phyloP scores from a whole-genome alignment of 2,888 invertebrate genomes.

The Tetramorium bicarinatum region DNA sequence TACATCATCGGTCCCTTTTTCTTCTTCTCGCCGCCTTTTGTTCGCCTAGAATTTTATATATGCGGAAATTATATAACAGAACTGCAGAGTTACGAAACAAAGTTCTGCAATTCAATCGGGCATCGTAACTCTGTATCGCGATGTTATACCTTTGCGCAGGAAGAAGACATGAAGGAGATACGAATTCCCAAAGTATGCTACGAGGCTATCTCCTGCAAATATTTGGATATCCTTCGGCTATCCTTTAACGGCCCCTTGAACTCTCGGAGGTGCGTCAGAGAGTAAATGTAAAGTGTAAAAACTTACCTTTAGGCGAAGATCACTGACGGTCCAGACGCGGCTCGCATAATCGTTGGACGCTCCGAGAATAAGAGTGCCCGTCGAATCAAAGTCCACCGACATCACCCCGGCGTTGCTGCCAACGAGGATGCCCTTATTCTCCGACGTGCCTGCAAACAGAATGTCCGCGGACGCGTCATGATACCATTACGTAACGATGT shows the following conservation, averaged over 20 bases:
- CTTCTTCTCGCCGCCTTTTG: neutral
- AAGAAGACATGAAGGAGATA: neutral
- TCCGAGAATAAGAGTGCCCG: slow-evolving; percentile 94
- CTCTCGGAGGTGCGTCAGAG: neutral
- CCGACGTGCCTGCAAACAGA: slow-evolving; percentile 88
- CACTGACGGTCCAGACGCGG: slow-evolving; percentile 97
- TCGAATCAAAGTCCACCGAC: slow-evolving; percentile 98
- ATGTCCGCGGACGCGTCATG: slow-evolving; percentile 34
- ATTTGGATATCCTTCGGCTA: neutral
- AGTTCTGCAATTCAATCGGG: neutral
- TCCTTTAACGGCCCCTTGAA: neutral
- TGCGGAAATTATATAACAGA: neutral
- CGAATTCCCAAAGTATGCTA: neutral
- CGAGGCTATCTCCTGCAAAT: neutral
- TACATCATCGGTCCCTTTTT: neutral
- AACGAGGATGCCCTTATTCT: slow-evolving; percentile 92
- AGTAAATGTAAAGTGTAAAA: neutral
- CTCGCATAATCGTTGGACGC: slow-evolving; percentile 99
- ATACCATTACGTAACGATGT: neutral
- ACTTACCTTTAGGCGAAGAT: slow-evolving; percentile 96
- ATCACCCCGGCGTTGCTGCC: slow-evolving; percentile 98
- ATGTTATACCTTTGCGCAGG: neutral
- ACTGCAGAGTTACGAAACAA: neutral
- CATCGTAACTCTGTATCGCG: neutral
- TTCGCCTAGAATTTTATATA: neutral